These are phyloP conservation scores for Ommatoiulus sabulosus DNA, from an alignment of 2,888 invertebrate genomes.

Conservation along the genomic window DNA sequence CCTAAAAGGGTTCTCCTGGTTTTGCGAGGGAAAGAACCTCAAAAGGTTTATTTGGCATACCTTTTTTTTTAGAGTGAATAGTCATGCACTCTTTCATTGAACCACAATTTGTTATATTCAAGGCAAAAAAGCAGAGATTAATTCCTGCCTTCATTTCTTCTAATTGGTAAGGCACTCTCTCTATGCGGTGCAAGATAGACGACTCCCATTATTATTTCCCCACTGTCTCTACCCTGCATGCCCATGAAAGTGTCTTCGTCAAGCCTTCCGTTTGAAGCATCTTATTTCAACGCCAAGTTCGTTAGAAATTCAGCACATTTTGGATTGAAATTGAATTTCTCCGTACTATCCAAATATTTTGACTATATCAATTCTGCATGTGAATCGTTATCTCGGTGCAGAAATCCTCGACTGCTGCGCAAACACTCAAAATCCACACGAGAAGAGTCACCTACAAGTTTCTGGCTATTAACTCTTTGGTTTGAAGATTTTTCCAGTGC, in stretches of 20 bases:
- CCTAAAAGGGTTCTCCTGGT: no score
- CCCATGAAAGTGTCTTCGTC: background rate
- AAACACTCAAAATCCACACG: background rate
- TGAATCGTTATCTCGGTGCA: background rate
- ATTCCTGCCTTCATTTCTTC: background rate
- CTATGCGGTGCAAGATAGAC: background rate
- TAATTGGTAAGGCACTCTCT: background rate
- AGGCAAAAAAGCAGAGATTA: background rate
- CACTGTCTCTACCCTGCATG: background rate
- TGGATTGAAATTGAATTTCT: background rate
- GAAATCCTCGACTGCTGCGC: background rate
- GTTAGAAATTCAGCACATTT: background rate
- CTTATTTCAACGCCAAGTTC: background rate
- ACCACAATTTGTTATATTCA: background rate
- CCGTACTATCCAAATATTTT: background rate
- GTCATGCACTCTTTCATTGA: background rate
- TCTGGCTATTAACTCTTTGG: background rate
- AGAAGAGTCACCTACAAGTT: background rate
- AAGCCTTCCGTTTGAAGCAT: background rate
- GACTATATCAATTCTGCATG: constrained; percentile 13
- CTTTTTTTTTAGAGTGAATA: no score
- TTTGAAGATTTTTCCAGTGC: background rate
- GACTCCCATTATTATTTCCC: background rate
- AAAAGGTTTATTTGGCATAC: no score
- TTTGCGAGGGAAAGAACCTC: no score